Base-by-base conservation (phyloP, 2,888 invertebrate species). In the Anorthoa munda region DNA sequence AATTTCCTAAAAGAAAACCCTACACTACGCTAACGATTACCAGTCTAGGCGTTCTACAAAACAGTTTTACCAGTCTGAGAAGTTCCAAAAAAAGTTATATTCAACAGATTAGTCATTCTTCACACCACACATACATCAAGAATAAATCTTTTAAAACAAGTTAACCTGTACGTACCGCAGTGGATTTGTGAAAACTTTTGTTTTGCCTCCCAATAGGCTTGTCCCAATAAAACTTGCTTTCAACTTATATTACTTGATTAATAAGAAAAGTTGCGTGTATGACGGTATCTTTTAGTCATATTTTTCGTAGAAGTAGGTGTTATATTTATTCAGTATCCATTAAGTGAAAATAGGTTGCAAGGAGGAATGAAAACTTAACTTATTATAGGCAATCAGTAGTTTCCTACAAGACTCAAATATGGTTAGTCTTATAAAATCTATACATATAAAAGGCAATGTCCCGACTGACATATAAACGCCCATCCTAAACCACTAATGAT, bases 221-320 rank as follows among this genome's bases (percentile, higher is more conserved):
- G 72, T 76, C 80, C 78, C 84, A 90, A 92, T 91, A 90, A 88
- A 92, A 92, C 87, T 92, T 89, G 82, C 69, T 60, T 60, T 72
- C 66, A 88, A 90, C 86, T 88, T 88, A 84, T 87, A 89, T 87
- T 84, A 85, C 86, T 87, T 84, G 81, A 83, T 87, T 89, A 87
- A 90, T 89, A 86, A 86, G 85, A 86, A 88, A 88, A 89, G 83
- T 90, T 88, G 23, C 63, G 26, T 51, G 21, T 51, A 50, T 81
- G 60, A 61, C 48, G 46, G 45, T 72, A 23, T 55, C 26, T 58
- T 50, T 71, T 58, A 50, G n/a, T 67, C 39, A 39, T 53, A 23
- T 67, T 46, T 46, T 31, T 58, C 21, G 1, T 45, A 55, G 2
- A 17, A 45, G 56, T 72, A 51, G 26, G 51, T 51, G 18, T 15